Evolutionary conservation across 2,797 vertebrate species (phyloP).

Genomic region (Cottoperca gobio): DNA sequence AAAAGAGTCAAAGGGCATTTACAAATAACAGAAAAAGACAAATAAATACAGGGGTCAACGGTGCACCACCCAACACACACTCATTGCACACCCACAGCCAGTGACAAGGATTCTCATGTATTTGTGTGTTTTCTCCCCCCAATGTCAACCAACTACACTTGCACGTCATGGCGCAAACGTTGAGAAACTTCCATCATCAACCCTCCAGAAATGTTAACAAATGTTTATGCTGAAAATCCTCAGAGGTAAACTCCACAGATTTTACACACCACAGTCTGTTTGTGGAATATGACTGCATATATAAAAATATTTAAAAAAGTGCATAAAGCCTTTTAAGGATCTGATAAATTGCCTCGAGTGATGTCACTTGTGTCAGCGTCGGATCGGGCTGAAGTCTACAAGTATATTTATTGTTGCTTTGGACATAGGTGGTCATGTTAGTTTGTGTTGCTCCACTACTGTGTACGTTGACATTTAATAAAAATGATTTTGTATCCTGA

Average conservation of each 20-base stretch:
- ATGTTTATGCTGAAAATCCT: no score
- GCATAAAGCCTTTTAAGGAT: neutral
- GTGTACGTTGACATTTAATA: no score
- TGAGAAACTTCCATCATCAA: neutral
- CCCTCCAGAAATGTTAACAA: neutral
- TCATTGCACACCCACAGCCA: neutral
- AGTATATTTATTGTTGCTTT: no score
- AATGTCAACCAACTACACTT: neutral
- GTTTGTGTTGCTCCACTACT: no score
- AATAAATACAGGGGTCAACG: conserved; percentile 42
- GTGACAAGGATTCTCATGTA: neutral
- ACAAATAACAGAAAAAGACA: conserved; percentile 22
- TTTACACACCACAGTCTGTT: no score
- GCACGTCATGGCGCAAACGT: neutral
- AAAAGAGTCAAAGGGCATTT: conserved; percentile 16
- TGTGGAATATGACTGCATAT: neutral
- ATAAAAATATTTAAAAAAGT: neutral
- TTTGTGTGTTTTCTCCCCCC: neutral
- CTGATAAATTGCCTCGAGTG: neutral
- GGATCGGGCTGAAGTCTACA: no score
- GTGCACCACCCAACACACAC: neutral
- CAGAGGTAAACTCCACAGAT: no score
- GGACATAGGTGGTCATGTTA: no score
- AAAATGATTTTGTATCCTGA: no score
- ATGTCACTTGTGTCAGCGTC: neutral